These are phyloP conservation scores for Petroica traversi DNA, from an alignment of 2,113 vertebrate species.

Conservation along the genomic window DNA sequence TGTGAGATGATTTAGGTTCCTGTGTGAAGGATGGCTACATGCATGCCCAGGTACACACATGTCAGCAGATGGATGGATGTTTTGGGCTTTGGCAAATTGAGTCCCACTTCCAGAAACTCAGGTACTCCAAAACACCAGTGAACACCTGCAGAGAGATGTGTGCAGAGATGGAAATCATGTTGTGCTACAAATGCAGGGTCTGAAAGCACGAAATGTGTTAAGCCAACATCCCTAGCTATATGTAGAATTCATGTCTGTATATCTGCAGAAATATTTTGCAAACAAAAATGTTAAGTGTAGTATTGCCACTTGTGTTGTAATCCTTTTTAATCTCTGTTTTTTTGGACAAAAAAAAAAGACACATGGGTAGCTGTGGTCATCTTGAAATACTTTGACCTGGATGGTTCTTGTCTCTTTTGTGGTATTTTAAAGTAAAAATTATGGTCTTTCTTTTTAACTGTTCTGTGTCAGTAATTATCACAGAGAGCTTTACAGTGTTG, in stretches of 20 bases:
- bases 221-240: neutral
- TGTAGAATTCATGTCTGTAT: neutral
- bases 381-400: neutral
- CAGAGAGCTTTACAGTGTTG: neutral
- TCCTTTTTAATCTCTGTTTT: neutral
- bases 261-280: neutral
- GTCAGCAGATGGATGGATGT: too few species aligned
- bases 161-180: neutral
- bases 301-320: neutral
- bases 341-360: neutral
- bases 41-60: neutral
- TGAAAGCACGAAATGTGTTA: neutral
- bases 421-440: neutral
- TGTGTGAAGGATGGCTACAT: accelerated
- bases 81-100: neutral
- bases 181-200: neutral
- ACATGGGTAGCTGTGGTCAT: neutral
- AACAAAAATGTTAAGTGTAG: neutral
- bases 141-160: neutral
- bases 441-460: neutral
- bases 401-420: neutral
- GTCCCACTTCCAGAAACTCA: neutral
- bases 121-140: neutral
- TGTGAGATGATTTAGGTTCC: neutral
- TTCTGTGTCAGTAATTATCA: neutral